phyloP scores from a whole-genome alignment of 2,888 invertebrate genomes.

The Cyrtodaria siliqua region DNA sequence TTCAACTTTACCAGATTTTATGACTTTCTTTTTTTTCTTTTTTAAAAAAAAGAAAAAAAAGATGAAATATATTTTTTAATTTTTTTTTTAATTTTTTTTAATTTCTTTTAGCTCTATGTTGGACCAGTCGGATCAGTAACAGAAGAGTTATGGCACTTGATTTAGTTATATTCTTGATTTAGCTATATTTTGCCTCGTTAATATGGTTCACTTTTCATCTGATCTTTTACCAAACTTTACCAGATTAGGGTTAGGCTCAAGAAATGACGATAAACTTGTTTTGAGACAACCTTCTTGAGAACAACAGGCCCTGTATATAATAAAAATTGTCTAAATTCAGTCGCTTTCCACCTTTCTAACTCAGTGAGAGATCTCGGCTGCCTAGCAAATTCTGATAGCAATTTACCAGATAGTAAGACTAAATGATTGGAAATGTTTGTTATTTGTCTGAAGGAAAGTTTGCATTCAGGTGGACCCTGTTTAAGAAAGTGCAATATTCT shows the following conservation, averaged over 20 bases:
- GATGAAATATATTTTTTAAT: no score
- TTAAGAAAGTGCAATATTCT: constrained; percentile 75
- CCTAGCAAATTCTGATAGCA: constrained; percentile 74
- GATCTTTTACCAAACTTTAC: no score
- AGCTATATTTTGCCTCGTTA: no score
- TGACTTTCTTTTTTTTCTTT: no score
- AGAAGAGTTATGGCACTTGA: no score
- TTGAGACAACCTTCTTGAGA: constrained; percentile 9
- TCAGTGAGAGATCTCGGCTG: constrained; percentile 72
- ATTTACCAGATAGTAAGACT: constrained; percentile 8
- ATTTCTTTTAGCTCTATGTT: no score
- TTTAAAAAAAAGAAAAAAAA: no score
- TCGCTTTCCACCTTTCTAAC: constrained; percentile 72
- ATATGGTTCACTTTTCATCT: no score
- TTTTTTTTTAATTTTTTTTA: no score
- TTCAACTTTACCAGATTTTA: no score
- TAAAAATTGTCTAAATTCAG: constrained; percentile 72
- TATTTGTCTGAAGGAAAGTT: constrained; percentile 27
- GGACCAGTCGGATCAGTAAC: no score
- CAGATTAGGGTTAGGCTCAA: constrained; percentile 14
- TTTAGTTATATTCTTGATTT: no score
- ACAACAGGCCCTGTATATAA: constrained; percentile 71
- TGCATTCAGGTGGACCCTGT: constrained; percentile 57
- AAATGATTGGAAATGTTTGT: constrained; percentile 38
- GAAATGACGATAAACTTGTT: constrained; percentile 39